phyloP scores from a whole-genome alignment of 64 coral and sea anemone genomes.

The Montipora foliosa region DNA sequence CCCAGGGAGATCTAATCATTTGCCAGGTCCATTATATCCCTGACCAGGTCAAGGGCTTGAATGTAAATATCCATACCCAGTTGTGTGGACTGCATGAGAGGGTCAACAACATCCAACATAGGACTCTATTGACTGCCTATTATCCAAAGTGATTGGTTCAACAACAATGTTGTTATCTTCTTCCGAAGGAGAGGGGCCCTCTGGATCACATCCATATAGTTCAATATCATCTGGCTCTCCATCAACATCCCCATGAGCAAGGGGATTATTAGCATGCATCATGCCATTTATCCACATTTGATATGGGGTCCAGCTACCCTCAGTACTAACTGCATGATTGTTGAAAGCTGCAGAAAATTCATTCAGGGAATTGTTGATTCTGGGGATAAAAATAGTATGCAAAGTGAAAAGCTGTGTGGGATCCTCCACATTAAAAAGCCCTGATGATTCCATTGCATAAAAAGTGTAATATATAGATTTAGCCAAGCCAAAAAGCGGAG shows the following conservation, averaged over 20 bases:
- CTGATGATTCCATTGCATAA: neutral
- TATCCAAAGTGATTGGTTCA: neutral
- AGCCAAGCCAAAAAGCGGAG: too few species aligned
- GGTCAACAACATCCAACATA: neutral
- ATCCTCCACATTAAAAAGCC: neutral
- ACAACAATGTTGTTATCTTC: constrained; percentile 45
- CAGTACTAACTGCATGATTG: neutral
- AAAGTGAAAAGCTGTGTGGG: neutral
- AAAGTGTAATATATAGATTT: neutral
- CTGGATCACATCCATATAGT: constrained; percentile 59
- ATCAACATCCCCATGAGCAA: constrained; percentile 7
- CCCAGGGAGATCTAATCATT: neutral
- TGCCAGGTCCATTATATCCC: neutral
- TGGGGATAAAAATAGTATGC: neutral
- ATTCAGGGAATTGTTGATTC: neutral
- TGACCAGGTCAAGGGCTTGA: neutral
- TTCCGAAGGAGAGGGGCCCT: constrained; percentile 26
- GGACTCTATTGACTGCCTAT: neutral
- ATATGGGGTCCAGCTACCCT: neutral
- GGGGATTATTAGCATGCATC: constrained; percentile 8
- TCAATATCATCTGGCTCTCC: constrained; percentile 30
- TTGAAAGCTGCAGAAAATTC: neutral
- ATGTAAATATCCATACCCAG: constrained; percentile 10
- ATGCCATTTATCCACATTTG: constrained; percentile 5
- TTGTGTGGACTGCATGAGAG: neutral